Percentiles rank a stretch among this genome's conserved stretches.
These are phyloP conservation scores for Tachysurus fulvidraco DNA, from an alignment of 2,113 vertebrate species.

Conservation along the genomic window DNA sequence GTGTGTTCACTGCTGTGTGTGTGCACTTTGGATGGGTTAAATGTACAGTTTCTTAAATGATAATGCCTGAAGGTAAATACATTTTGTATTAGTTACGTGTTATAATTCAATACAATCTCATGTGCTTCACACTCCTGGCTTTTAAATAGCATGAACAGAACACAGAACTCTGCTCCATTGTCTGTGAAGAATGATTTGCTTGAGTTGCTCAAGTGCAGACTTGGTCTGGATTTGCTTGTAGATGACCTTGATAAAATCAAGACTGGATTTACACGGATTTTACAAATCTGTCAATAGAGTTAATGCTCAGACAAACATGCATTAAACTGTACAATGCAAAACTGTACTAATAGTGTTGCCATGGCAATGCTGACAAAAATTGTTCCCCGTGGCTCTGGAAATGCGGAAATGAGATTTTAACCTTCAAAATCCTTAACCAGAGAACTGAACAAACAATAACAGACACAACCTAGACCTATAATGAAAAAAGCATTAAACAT, in stretches of 20 bases:
- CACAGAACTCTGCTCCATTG: neutral
- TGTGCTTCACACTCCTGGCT: neutral
- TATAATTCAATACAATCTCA: neutral
- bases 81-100: neutral
- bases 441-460: neutral
- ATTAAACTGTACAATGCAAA: neutral
- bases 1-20: too few species aligned
- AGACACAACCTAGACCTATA: neutral
- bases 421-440: neutral
- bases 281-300: neutral
- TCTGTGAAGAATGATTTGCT: neutral
- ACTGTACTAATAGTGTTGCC: neutral
- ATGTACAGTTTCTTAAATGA: neutral
- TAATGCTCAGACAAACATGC: neutral
- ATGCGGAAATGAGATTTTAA: neutral
- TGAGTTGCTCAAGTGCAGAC: neutral
- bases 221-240: neutral
- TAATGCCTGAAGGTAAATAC: neutral
- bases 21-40: too few species aligned
- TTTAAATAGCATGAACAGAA: neutral
- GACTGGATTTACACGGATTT: neutral
- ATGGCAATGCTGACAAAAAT: conserved; percentile 1
- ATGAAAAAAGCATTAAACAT: conserved; percentile 15
- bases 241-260: neutral
- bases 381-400: neutral